A percentile compares a stretch with the other conserved stretches of the same genome.
Evolutionary conservation across 2,888 invertebrate species (phyloP).

Genomic region (Andrena haemorrhoa): DNA sequence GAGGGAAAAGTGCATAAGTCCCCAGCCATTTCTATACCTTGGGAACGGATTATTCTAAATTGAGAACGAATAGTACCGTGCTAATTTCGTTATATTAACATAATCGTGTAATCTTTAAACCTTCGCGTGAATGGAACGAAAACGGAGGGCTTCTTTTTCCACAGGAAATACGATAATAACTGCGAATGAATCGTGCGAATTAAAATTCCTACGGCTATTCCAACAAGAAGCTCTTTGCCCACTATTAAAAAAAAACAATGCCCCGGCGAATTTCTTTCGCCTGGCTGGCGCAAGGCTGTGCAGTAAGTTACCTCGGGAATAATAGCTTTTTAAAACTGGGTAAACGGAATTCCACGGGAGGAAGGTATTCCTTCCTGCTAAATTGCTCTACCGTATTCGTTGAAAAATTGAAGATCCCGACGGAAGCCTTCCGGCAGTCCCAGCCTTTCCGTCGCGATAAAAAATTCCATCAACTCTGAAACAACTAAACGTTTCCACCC

Average conservation of each 20-base stretch:
- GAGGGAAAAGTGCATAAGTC: too few relatives aligned
- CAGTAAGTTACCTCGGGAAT: slow-evolving; percentile 8
- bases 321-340: slow-evolving; percentile 19
- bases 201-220: not conserved
- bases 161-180: not conserved
- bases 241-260: not conserved
- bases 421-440: not conserved
- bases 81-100: not conserved
- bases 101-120: not conserved
- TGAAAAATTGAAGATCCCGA: slow-evolving; percentile 21
- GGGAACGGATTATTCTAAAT: too few relatives aligned
- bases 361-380: not conserved
- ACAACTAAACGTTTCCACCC: slow-evolving; percentile 1
- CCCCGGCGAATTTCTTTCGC: not conserved
- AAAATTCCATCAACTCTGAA: slow-evolving; percentile 27
- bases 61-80: too few relatives aligned
- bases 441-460: not conserved
- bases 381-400: slow-evolving; percentile 21
- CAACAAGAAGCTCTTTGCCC: not conserved
- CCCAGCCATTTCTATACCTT: too few relatives aligned
- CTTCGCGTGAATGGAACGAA: not conserved
- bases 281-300: not conserved
- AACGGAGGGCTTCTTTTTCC: not conserved
- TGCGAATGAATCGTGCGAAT: not conserved
- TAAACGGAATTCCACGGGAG: slow-evolving; percentile 11